Conservation (phyloP, 1,140 invertebrate species). For the Trichoplusia ni region DNA sequence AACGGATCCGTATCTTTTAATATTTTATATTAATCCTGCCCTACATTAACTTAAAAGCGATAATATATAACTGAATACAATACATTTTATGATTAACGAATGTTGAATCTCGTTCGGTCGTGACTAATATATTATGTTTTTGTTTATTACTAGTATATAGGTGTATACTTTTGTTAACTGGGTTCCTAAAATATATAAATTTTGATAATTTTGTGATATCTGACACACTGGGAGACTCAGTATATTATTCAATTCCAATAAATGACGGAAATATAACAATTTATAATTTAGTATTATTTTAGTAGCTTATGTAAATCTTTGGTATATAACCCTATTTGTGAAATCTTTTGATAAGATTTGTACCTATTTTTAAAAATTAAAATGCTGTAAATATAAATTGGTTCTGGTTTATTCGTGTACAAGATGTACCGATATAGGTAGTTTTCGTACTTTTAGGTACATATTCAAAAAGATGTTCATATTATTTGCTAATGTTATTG, state of each 20-base stretch:
- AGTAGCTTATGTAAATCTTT: too few relatives aligned
- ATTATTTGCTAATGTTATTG: slow-evolving; percentile 17
- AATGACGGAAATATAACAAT: not conserved
- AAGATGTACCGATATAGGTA: not conserved
- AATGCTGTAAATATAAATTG: slow-evolving; percentile 1
- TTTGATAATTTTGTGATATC: slow-evolving; percentile 2
- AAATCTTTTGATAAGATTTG: too few relatives aligned
- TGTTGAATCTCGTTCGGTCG: not conserved
- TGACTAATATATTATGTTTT: too few relatives aligned
- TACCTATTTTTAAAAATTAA: not conserved
- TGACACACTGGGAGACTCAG: not conserved
- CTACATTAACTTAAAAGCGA: too few relatives aligned
- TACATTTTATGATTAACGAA: too few relatives aligned
- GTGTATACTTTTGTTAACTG: too few relatives aligned
- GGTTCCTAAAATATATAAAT: too few relatives aligned
- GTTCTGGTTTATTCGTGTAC: not conserved
- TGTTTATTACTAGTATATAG: too few relatives aligned
- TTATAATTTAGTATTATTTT: not conserved
- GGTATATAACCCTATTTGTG: too few relatives aligned
- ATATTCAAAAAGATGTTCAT: not conserved
- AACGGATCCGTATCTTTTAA: too few relatives aligned
- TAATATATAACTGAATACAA: too few relatives aligned
- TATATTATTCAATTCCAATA: not conserved
- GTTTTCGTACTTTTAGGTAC: not conserved
- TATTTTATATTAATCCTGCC: too few relatives aligned